Conservation (phyloP, 2,113 vertebrate genomes). For the Eleginops maclovinus region DNA sequence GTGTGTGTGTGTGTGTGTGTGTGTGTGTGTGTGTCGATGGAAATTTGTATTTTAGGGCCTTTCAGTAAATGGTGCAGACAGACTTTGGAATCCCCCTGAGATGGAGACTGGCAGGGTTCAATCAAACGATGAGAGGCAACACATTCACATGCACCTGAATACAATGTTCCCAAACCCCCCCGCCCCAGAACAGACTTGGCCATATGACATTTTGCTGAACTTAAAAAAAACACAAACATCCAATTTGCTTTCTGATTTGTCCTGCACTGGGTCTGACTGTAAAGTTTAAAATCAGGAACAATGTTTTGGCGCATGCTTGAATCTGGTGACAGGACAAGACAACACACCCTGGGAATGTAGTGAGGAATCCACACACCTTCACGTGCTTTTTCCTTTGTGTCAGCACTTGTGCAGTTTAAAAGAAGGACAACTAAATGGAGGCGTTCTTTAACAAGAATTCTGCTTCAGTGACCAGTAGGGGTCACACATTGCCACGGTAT, state of each 20-base stretch:
- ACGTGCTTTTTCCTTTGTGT: constrained; percentile 40
- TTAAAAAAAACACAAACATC: constrained; percentile 61
- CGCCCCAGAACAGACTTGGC: constrained; percentile 63
- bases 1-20: constrained; percentile 63
- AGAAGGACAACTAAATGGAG: constrained; percentile 10
- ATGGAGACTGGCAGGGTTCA: constrained; percentile 71
- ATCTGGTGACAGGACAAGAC: constrained; percentile 52
- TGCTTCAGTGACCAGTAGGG: constrained; percentile 57
- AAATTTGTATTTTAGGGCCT: constrained; percentile 66
- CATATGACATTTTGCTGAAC: constrained; percentile 76
- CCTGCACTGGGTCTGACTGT: constrained; percentile 61
- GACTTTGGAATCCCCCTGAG: constrained; percentile 53
- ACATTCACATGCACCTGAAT: constrained; percentile 68
- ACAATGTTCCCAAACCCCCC: constrained; percentile 65
- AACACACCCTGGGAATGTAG: constrained; percentile 38
- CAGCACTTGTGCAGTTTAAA: constrained; percentile 46
- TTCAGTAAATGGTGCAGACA: constrained; percentile 64
- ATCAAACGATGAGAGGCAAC: constrained; percentile 71
- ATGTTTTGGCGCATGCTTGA: constrained; percentile 44
- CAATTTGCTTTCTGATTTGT: constrained; percentile 70
- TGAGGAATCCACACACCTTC: constrained; percentile 16
- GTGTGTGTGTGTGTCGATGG: constrained; percentile 62
- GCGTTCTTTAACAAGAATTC: background rate
- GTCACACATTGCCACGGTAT: constrained; percentile 48
- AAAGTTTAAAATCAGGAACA: constrained; percentile 48